phyloP scores from a whole-genome alignment of 2,797 vertebrate species.

The Amblyraja radiata region DNA sequence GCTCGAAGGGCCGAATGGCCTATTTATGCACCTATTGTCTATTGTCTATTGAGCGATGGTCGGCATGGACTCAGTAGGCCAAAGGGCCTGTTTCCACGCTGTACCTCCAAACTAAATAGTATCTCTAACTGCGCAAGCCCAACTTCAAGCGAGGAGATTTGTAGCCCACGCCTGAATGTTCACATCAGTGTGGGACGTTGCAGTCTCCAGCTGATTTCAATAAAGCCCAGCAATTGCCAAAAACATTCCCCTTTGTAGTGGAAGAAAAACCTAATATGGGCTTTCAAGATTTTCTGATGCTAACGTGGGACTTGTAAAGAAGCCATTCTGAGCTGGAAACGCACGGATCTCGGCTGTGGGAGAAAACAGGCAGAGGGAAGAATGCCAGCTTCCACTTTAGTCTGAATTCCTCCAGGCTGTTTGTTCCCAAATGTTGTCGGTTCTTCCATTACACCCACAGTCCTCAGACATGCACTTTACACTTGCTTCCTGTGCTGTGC shows the following conservation, averaged over 20 bases:
- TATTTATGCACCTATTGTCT: too few relatives aligned
- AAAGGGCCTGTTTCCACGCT: too few relatives aligned
- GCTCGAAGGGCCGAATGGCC: too few relatives aligned
- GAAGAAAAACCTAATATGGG: constrained; percentile 16
- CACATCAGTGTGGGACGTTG: neutral
- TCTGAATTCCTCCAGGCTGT: neutral
- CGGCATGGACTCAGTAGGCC: too few relatives aligned
- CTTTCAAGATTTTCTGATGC: constrained; percentile 24
- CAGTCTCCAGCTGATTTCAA: constrained; percentile 11
- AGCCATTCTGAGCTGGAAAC: neutral
- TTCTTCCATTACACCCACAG: constrained; percentile 18
- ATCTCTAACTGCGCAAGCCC: neutral
- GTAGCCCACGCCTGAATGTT: constrained; percentile 9
- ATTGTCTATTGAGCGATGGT: too few relatives aligned
- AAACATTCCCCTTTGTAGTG: constrained; percentile 2
- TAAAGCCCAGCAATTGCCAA: constrained; percentile 22
- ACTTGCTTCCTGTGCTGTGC: neutral
- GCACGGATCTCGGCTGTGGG: neutral
- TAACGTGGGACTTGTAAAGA: constrained; percentile 11
- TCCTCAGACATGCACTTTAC: neutral
- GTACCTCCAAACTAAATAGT: too few relatives aligned
- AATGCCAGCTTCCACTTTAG: constrained; percentile 12
- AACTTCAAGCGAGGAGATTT: neutral
- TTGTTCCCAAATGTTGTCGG: constrained; percentile 17
- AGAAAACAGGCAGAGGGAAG: neutral